Percentiles rank a stretch among this genome's conserved stretches.
Conservation (phyloP, 2,113 vertebrate genomes). For the Coreoperca whiteheadi region DNA sequence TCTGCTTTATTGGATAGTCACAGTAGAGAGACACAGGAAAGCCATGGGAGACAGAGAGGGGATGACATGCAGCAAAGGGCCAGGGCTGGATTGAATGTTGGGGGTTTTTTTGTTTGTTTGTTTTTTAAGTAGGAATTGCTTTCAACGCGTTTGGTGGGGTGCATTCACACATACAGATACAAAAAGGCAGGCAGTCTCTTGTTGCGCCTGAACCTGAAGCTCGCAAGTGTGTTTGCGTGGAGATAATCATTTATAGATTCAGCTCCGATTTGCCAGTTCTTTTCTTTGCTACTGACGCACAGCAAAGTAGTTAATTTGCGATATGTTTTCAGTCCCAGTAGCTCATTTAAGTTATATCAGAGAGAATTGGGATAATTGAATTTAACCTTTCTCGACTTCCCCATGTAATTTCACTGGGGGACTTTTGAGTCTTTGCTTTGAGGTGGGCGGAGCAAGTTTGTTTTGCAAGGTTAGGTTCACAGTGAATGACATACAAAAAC, state of each 20-base stretch:
- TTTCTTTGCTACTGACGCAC: neutral
- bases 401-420: neutral
- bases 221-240: neutral
- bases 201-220: neutral
- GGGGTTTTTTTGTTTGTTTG: too few relatives aligned
- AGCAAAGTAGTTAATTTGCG: neutral
- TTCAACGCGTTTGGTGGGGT: neutral
- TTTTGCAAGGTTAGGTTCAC: too few relatives aligned
- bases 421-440: too few relatives aligned
- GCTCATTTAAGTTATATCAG: neutral
- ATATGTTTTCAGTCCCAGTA: neutral
- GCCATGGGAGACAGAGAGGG: too few relatives aligned
- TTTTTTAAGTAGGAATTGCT: neutral
- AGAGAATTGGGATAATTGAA: neutral
- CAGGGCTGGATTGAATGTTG: too few relatives aligned
- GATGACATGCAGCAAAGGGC: too few relatives aligned
- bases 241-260: neutral
- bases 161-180: neutral
- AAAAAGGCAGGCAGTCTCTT: neutral
- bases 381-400: neutral
- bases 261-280: neutral
- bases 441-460: too few relatives aligned
- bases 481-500: too few relatives aligned
- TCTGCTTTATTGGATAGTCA: too few relatives aligned
- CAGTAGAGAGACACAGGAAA: too few relatives aligned